Evolutionary conservation across 2,888 invertebrate species (phyloP), one percentile per base, ranked within the genome.

Genomic region (Chironomus riparius): DNA sequence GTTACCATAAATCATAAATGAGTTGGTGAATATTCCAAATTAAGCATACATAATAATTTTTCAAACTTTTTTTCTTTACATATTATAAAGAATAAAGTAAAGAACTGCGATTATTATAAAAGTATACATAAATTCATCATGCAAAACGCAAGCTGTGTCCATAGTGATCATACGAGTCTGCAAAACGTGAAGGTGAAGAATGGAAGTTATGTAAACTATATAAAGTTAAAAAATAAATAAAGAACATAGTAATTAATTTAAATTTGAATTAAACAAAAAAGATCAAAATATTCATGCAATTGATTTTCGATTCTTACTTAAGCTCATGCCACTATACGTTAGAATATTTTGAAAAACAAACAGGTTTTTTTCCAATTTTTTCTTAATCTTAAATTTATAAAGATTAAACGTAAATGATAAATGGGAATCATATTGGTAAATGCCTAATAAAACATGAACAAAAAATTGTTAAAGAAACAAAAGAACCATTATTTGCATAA

Each of bases 171-270:
- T 65, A 21, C 10, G 24, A 65, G 21, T 74, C 74, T 47, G 65
- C 68, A 47, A 47, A 65, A n/a, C 74, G 74, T 21, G 74, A 72
- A 50, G 21, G 21, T 18, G 72, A 38, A 12, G 62, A 61, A 47
- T 62, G 21, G 18, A 65, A 65, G 13, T 74, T 65, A 48, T 68
- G 74, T 24, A 48, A 74, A 74, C 74, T 74, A 74, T 47, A 74
- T 10, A 24, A 13, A 72, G 28, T 28, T 28, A 5, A 61, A 72
- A 21, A 38, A 28, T 13, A 28, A 7, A 21, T 24, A 68, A 38
- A 15, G 38, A 38, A 6, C 3, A 28, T 22, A 12, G 1, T 18
- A 65, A 13, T 38, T 10, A 38, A 38, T 10, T n/a, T 38, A 65
- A 68, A 15, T 15, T n/a, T 21, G 21, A 65, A 24, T 4, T 22